phyloP scores from a whole-genome alignment of 2,797 vertebrate species.

The Menidia menidia region DNA sequence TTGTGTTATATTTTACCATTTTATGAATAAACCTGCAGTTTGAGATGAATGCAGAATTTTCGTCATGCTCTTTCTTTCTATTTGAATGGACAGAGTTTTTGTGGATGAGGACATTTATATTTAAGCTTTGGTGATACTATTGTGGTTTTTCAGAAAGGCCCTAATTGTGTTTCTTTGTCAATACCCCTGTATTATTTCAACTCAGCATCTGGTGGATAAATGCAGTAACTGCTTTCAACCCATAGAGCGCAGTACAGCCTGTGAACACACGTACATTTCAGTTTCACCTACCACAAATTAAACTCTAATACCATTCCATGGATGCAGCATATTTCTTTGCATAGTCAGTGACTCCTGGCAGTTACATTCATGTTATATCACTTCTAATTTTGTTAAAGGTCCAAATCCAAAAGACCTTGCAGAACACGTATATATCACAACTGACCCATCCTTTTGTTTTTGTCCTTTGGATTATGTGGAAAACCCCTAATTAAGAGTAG shows the following conservation, averaged over 20 bases:
- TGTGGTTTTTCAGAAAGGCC: background rate
- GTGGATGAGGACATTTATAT: background rate
- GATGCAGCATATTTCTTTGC: constrained; percentile 4
- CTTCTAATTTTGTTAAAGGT: constrained; percentile 7
- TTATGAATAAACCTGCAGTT: constrained; percentile 86
- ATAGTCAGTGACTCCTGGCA: background rate
- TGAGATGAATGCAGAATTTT: constrained; percentile 72
- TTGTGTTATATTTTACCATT: constrained; percentile 87
- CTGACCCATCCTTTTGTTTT: constrained; percentile 9
- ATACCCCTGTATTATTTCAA: background rate
- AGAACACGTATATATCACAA: constrained; percentile 11
- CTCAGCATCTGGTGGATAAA: background rate
- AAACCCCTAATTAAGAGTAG: constrained; percentile 43
- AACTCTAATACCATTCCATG: background rate
- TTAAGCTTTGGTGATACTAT: background rate
- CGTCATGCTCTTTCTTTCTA: constrained; percentile 38
- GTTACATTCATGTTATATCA: constrained; percentile 5
- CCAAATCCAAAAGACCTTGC: constrained; percentile 2
- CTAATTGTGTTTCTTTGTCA: background rate
- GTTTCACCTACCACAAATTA: constrained; percentile 25
- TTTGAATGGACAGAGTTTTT: background rate
- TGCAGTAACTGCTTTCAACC: constrained; percentile 50
- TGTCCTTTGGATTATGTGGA: constrained; percentile 33
- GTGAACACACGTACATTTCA: constrained; percentile 14
- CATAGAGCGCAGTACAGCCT: constrained; percentile 66